Conservation (phyloP, 2,888 invertebrate species). For the Ichneumon xanthorius region DNA sequence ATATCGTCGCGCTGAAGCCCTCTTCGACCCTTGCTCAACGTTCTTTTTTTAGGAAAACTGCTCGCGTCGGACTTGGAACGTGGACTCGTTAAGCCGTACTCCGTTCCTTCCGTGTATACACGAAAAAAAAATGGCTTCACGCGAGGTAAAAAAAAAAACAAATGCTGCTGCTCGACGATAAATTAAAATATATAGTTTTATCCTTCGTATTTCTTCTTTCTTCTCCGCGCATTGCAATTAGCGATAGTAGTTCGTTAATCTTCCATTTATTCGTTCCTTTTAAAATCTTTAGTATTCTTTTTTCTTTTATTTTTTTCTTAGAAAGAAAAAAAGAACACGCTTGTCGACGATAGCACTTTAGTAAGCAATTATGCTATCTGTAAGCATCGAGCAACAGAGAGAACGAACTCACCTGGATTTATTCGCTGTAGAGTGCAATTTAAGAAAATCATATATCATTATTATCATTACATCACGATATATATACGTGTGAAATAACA, state of each 20-base stretch:
- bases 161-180: conserved; percentile 52
- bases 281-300: not conserved
- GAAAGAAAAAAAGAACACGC: conserved; percentile 37
- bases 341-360: conserved; percentile 45
- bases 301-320: conserved; percentile 27
- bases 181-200: conserved; percentile 44
- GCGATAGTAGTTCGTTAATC: conserved; percentile 45
- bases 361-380: conserved; percentile 28
- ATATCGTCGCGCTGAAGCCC: conserved; percentile 22
- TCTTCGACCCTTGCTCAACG: conserved; percentile 58
- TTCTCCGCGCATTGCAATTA: conserved; percentile 57
- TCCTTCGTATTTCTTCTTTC: conserved; percentile 8
- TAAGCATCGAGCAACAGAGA: conserved; percentile 5
- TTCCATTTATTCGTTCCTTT: not conserved
- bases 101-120: conserved; percentile 72
- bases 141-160: conserved; percentile 69
- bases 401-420: not conserved
- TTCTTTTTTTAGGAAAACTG: conserved; percentile 72
- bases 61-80: conserved; percentile 71
- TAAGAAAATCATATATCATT: not conserved
- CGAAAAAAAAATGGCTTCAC: conserved; percentile 72
- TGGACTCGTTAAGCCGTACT: conserved; percentile 73
- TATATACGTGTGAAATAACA: not conserved
- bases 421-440: not conserved
- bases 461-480: not conserved